Evolutionary conservation across 2,888 invertebrate species (phyloP), one percentile per base, ranked within the genome.

Genomic region (Pherbina coryleti): DNA sequence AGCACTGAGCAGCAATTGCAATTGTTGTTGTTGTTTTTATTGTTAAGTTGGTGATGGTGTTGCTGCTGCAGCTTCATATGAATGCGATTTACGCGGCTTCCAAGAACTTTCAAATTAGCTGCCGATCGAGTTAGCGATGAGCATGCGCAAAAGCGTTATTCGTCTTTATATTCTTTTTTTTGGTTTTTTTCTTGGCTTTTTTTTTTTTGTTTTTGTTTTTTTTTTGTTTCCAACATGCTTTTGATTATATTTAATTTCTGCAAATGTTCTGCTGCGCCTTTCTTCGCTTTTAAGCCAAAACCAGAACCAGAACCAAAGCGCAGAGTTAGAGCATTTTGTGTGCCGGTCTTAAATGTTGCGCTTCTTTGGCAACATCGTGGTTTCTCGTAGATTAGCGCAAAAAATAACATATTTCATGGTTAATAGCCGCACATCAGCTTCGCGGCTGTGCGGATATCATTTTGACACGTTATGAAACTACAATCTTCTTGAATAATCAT

Each of bases 381-480:
- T 2, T 51, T 74, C 75, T 31, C 55, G 22, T 31, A 53, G 75
- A 75, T 75, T 75, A 55, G 66, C 66, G 28, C 62, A 44, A 31
- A 74, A 71, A 62, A 74, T 62, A 34, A 75, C 75, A 75, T 53
- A 66, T 75, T 75, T 75, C 55, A 66, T 55, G 66, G 34, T 53
- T 60, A 67, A 66, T 66, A 53, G 53, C 64, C 17, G 19, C 64
- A 44, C 22, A 49, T 37, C 73, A 22, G 53, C 22, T 22, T 19
- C 8, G 62, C 14, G 60, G 28, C 22, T 19, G 62, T 49, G 74
- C 62, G 11, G 28, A 22, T 19, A 62, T 51, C 74, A 53, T 22
- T 75, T 75, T 75, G 75, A 75, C 75, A 75, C 75, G 64, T 74
- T 64, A 62, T 62, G 62, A 62, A 62, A 60, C 22, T 49, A 31